phyloP scores from a whole-genome alignment of 2,888 invertebrate species.

The Lasioglossum villosulum region DNA sequence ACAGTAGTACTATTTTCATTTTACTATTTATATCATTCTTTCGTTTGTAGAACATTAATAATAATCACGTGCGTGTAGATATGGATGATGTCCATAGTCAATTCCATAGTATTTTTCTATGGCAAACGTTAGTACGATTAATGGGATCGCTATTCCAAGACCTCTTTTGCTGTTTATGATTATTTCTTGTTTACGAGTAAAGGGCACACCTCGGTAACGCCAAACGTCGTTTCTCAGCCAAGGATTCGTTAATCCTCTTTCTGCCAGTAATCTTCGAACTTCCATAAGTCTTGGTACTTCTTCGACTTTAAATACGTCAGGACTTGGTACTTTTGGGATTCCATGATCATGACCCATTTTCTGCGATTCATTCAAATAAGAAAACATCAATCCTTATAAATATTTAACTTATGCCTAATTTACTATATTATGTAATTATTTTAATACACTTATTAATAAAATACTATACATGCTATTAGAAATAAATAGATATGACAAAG shows the following conservation, averaged over 20 bases:
- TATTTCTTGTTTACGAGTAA: constrained; percentile 52
- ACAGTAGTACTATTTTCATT: constrained; percentile 32
- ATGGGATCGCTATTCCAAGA: constrained; percentile 87
- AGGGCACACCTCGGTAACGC: constrained; percentile 86
- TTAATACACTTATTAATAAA: not conserved
- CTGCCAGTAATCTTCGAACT: constrained; percentile 88
- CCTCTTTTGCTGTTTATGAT: constrained; percentile 84
- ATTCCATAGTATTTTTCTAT: not conserved
- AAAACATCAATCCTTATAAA: not conserved
- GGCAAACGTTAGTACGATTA: constrained; percentile 86
- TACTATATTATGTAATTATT: not conserved
- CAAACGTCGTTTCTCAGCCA: constrained; percentile 96
- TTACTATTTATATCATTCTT: not conserved
- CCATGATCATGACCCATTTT: constrained; percentile 85
- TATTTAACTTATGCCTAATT: not conserved
- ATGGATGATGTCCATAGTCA: constrained; percentile 77
- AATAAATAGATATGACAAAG: not conserved
- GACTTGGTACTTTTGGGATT: constrained; percentile 89
- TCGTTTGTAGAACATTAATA: constrained; percentile 46
- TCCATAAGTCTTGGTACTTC: constrained; percentile 88
- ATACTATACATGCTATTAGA: not conserved
- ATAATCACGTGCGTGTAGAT: constrained; percentile 59
- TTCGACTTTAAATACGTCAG: constrained; percentile 90
- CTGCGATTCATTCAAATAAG: not conserved
- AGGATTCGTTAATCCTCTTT: constrained; percentile 92